Conservation (phyloP, 2,797 vertebrate genomes). For the Clamator glandarius region DNA sequence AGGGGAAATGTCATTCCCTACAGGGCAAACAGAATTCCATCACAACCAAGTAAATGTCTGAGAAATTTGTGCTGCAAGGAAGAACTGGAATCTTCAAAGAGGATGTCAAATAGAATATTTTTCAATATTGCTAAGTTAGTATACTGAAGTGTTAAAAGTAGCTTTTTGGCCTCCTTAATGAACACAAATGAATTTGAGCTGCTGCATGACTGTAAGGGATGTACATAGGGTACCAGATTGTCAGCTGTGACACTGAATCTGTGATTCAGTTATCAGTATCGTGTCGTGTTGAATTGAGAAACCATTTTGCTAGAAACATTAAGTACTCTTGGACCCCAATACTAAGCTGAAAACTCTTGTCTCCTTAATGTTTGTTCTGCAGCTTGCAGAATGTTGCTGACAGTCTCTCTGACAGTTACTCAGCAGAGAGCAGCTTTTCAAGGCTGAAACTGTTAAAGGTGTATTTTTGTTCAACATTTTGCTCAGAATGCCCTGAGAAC, state of each 20-base stretch:
- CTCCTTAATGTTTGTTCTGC: conserved; percentile 40
- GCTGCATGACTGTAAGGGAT: background rate
- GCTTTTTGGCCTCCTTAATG: background rate
- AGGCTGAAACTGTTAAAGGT: conserved; percentile 47
- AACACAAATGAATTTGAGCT: background rate
- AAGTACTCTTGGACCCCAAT: background rate
- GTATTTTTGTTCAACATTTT: conserved; percentile 42
- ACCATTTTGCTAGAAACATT: background rate
- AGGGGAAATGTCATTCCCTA: background rate
- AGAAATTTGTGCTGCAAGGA: background rate
- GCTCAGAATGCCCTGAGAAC: conserved; percentile 54
- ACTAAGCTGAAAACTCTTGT: conserved; percentile 11
- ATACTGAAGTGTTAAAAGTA: background rate
- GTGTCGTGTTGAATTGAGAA: background rate
- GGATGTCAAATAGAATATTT: background rate
- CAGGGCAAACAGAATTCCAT: background rate
- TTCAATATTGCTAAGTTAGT: background rate
- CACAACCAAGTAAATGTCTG: background rate
- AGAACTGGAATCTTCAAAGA: background rate
- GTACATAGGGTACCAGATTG: background rate
- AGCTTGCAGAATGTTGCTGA: conserved; percentile 47
- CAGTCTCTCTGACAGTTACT: conserved; percentile 48
- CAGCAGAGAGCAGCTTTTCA: conserved; percentile 54
- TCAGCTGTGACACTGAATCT: background rate
- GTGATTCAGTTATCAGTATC: background rate